phyloP scores from a whole-genome alignment of 2,113 vertebrate genomes.

The Aspiorhynchus laticeps region DNA sequence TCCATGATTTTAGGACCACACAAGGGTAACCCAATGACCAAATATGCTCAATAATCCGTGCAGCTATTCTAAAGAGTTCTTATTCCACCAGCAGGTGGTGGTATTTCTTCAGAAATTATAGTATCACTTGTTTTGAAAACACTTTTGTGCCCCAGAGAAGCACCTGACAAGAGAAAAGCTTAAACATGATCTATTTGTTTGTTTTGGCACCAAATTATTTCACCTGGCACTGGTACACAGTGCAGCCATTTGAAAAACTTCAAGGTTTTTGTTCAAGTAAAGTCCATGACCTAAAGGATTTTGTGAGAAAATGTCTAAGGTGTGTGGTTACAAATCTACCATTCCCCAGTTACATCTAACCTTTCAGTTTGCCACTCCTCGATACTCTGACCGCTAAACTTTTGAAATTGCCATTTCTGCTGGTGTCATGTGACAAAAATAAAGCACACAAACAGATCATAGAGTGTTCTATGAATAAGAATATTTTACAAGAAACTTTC shows the following conservation, averaged over 20 bases:
- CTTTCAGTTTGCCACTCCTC: slow-evolving; percentile 30
- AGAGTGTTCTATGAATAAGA: neutral
- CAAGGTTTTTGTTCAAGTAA: neutral
- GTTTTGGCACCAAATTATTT: neutral
- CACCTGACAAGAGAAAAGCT: neutral
- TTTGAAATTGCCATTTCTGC: neutral
- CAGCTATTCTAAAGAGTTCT: neutral
- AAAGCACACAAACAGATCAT: neutral
- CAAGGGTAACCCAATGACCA: neutral
- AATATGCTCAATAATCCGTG: neutral
- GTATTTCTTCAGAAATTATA: neutral
- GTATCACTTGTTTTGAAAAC: neutral
- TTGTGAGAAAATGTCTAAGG: neutral
- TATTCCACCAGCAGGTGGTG: slow-evolving; percentile 35
- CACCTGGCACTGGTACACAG: neutral
- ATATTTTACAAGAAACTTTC: neutral
- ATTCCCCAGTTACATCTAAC: slow-evolving; percentile 26
- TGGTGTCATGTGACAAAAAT: neutral
- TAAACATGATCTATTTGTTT: neutral
- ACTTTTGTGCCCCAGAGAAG: neutral
- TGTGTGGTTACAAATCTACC: neutral
- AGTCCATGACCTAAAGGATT: neutral
- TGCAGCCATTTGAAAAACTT: neutral
- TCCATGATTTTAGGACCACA: neutral
- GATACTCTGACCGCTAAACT: neutral